phyloP scores from a whole-genome alignment of 2,113 vertebrate species.

The Brachypteracias leptosomus region DNA sequence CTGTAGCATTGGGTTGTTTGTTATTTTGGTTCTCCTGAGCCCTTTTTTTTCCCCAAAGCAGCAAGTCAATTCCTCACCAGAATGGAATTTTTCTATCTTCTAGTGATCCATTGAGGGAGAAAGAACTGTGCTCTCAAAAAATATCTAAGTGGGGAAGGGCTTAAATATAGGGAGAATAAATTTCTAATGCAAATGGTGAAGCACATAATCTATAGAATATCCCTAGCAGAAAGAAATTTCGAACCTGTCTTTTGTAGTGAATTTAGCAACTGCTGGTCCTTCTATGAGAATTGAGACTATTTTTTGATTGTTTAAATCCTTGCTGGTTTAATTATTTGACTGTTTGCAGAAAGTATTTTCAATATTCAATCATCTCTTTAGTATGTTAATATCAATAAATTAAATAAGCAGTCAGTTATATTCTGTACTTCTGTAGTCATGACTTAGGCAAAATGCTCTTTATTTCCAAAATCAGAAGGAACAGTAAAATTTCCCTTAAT shows the following conservation, averaged over 20 bases:
- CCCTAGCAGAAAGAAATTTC: background rate
- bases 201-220: background rate
- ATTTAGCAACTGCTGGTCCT: background rate
- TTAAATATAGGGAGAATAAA: background rate
- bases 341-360: background rate
- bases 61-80: background rate
- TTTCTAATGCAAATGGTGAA: background rate
- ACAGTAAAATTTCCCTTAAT: background rate
- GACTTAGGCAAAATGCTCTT: background rate
- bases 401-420: background rate
- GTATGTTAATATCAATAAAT: background rate
- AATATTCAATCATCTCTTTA: background rate
- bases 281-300: background rate
- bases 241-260: background rate
- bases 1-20: background rate
- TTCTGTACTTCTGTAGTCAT: background rate
- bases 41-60: background rate
- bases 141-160: background rate
- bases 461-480: background rate
- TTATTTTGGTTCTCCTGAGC: background rate
- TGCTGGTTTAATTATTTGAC: background rate
- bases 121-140: background rate
- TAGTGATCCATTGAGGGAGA: background rate
- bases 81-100: background rate
- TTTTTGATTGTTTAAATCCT: background rate